Base-by-base conservation (phyloP, 2,888 invertebrate species). In the Orthosia gothica region DNA sequence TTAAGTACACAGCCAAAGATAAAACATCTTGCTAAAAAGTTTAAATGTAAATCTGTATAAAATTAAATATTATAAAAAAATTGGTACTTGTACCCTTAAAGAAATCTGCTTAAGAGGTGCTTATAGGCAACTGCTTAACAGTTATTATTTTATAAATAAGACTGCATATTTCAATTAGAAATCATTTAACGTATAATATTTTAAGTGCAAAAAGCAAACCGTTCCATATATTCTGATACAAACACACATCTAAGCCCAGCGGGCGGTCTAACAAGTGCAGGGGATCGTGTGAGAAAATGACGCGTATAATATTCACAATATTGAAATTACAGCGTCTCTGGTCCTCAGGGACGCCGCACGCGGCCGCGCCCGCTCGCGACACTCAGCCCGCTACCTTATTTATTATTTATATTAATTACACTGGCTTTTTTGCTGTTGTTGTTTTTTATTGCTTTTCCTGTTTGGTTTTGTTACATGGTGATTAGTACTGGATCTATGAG, bases 371-470 rank as follows among this genome's bases (percentile, higher is more conserved):
- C 86, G 88, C 88, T 83, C 85, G 90, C 85, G 82, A 88, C 87
- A 88, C 88, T 88, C 90, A 89, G 82, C 86, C 87, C 82, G 87
- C 88, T 83, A 87, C 89, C 89, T 92, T 94, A 94, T 95, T 94
- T 95, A 95, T 94, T 95, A 95, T 95, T 95, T 91, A 95, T 92
- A 91, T 91, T 94, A 92, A 95, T 95, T 94, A 94, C 87, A 89
- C 83, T 82, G 74, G 87, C 85, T 89, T 92, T 94, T 91, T 88
- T 83, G 71, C 79, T 77, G 76, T 84, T 87, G 58, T 87, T 87
- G 78, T 86, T 88, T 83, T 77, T 87, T 80, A 78, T 82, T 80
- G 52, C 63, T 80, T 82, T 83, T 52, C 57, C 57, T 79, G 63
- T 81, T 64, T 74, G 52, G 76, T 74, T 81, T 67, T 67, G 45